Evolutionary conservation across 2,888 invertebrate genomes (phyloP), one percentile per base, ranked within the genome.

Genomic region (Muscina levida): DNA sequence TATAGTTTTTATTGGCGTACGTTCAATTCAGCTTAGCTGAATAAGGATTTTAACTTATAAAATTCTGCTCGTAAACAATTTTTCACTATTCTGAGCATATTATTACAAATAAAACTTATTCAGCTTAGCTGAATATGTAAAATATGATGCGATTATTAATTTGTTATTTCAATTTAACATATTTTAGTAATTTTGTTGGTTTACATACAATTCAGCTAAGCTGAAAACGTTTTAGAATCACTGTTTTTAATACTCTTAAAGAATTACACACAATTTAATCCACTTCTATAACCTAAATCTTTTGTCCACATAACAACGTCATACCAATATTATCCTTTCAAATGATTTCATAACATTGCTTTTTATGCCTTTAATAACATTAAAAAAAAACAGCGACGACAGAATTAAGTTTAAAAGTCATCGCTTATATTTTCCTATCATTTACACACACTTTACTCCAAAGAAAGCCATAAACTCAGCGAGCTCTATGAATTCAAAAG

Each of bases 341-440:
- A 59, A 59, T 39, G 11, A 31, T 5, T 19, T n/a, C 37, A 62
- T 62, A n/a, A 42, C 22, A 22, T 62, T 22, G 42, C 39, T 22
- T 42, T 22, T 2, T 11, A 10, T 53, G 53, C 53, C 22, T 53
- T 53, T 53, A 11, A 24, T 53, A 13, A n/a, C 59, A 62, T 62
- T 62, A 62, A 62, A 31, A n/a, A n/a, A n/a, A n/a, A n/a, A n/a
- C n/a, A 62, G 17, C 31, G 19, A 22, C 15, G 42, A 62, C 62
- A 62, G 39, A 62, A 42, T 62, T 62, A 39, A 62, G 62, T 62
- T 62, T 62, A 62, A 62, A 62, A 62, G 62, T 62, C 62, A 62
- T 22, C 22, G 62, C 42, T 62, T 42, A 62, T 37, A 19, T 31
- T 22, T 42, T 42, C 62, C 37, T 62, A 62, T 62, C 39, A 62